Percentiles rank a stretch among this genome's conserved stretches.
Conservation (phyloP, 1,140 invertebrate genomes). For the Magallana angulata region DNA sequence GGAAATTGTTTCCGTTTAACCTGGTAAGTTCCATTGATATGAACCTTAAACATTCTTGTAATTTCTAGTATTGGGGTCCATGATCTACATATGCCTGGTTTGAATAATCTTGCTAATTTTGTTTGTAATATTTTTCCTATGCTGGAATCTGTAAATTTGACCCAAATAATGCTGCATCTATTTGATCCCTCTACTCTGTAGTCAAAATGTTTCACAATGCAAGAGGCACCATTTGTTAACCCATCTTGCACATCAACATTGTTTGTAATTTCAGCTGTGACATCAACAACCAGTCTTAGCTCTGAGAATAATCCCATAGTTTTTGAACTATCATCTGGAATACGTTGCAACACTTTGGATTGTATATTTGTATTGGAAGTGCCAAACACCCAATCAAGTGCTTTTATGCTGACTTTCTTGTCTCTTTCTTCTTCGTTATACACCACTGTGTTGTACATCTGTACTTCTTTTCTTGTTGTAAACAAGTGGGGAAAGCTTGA, state of each 20-base stretch:
- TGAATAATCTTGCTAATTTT: slow-evolving; percentile 55
- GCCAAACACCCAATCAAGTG: background rate
- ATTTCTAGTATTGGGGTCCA: slow-evolving; percentile 60
- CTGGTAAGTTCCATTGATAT: background rate
- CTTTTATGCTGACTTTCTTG: background rate
- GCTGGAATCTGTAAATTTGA: slow-evolving; percentile 45
- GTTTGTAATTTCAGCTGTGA: background rate
- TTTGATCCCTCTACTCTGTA: slow-evolving; percentile 9
- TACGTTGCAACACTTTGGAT: background rate
- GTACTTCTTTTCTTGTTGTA: too few species aligned
- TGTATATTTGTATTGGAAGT: background rate
- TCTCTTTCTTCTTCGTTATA: background rate
- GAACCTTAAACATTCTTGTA: slow-evolving; percentile 30
- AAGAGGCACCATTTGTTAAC: slow-evolving; percentile 58
- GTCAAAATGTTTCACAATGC: slow-evolving; percentile 46
- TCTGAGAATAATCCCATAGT: too few species aligned
- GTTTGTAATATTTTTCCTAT: slow-evolving; percentile 40
- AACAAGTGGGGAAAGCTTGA: too few species aligned
- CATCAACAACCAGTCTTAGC: too few species aligned
- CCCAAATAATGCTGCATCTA: slow-evolving; percentile 53
- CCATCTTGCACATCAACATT: slow-evolving; percentile 56
- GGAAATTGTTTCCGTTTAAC: slow-evolving; percentile 46
- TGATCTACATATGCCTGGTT: background rate
- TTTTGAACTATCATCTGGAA: too few species aligned
- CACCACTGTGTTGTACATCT: background rate